Evolutionary conservation across 2,888 invertebrate species (phyloP).

Genomic region (Bruchidius siliquastri): DNA sequence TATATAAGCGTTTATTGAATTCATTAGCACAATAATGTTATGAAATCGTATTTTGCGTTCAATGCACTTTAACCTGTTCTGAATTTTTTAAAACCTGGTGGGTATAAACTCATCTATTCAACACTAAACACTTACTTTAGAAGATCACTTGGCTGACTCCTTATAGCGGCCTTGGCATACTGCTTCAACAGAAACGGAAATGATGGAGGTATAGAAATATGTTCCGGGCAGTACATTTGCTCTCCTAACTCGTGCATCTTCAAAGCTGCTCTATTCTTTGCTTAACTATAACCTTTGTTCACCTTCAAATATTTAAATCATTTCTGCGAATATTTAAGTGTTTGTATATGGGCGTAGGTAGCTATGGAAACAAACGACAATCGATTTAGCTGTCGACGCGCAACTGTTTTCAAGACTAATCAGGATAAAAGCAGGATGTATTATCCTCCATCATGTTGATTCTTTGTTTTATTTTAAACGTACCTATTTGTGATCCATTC

Average conservation of each 20-base stretch:
- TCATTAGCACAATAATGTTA: no score
- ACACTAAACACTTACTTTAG: conserved; percentile 54
- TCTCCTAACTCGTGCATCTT: conserved; percentile 61
- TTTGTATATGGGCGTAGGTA: background rate
- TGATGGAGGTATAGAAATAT: conserved; percentile 77
- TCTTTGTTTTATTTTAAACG: background rate
- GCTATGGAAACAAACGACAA: background rate
- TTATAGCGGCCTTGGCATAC: conserved; percentile 86
- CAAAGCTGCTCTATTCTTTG: background rate
- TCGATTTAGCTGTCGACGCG: background rate
- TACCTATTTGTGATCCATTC: background rate
- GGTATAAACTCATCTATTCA: no score
- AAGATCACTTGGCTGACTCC: conserved; percentile 84
- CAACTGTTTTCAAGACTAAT: background rate
- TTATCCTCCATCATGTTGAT: background rate
- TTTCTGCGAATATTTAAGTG: background rate
- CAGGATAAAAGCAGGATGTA: background rate
- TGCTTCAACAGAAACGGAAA: conserved; percentile 79
- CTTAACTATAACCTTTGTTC: background rate
- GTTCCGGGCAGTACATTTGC: conserved; percentile 75
- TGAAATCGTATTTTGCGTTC: no score
- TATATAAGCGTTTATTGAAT: no score
- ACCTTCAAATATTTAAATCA: background rate
- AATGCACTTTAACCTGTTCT: no score
- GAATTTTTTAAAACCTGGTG: no score